Evolutionary conservation across 2,797 vertebrate genomes (phyloP).

Genomic region (Coracias cyanogaster): DNA sequence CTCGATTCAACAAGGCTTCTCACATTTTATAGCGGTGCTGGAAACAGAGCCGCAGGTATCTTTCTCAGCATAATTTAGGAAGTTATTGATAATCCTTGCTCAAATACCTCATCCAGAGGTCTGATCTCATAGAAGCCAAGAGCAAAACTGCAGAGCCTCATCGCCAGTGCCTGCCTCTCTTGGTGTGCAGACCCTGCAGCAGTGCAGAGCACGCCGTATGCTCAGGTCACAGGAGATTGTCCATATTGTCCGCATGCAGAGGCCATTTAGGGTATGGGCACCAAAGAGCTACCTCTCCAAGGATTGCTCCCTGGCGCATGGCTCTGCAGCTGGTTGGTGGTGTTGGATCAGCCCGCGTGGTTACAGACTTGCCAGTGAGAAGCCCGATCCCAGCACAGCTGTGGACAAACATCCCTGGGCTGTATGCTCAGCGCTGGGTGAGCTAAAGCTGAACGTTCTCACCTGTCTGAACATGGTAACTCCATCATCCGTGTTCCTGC

Average conservation of each 20-base stretch:
- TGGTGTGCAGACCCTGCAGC: accelerated
- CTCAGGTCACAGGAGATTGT: accelerated
- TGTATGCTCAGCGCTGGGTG: not conserved
- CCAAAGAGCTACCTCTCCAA: not conserved
- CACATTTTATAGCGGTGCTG: not conserved
- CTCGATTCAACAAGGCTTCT: conserved; percentile 17
- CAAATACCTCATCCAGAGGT: not conserved
- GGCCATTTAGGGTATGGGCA: too few species aligned
- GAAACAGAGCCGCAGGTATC: not conserved
- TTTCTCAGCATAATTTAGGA: not conserved
- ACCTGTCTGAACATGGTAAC: accelerated
- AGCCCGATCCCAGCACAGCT: accelerated
- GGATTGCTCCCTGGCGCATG: accelerated
- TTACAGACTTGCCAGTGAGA: not conserved
- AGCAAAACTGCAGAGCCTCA: not conserved
- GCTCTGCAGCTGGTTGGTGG: not conserved
- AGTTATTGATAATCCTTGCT: not conserved
- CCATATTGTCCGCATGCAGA: accelerated
- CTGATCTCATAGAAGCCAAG: not conserved
- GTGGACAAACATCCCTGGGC: not conserved
- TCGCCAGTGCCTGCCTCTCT: accelerated
- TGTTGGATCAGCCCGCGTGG: accelerated
- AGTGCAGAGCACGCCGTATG: accelerated
- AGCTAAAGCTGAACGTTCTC: not conserved
- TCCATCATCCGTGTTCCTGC: accelerated